Evolutionary conservation across 2,888 invertebrate genomes (phyloP).

Genomic region (Thalpophila matura): DNA sequence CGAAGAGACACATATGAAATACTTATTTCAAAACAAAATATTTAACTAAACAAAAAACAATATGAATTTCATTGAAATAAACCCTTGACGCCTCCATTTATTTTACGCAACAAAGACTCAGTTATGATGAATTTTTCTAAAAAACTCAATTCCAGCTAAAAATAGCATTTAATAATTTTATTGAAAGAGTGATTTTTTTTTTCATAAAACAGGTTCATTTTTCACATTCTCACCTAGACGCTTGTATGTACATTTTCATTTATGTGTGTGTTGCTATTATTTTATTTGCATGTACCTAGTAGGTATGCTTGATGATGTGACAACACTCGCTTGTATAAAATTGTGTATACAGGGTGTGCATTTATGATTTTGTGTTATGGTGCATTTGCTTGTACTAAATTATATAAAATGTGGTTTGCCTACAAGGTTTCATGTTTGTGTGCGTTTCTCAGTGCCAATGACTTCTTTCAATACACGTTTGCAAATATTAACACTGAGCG

Average conservation of each 20-base stretch:
- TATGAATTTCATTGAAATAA: conserved; percentile 1
- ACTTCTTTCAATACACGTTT: conserved; percentile 86
- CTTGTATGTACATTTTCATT: too few relatives aligned
- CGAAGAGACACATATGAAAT: too few relatives aligned
- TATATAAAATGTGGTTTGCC: neutral
- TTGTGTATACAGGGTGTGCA: too few relatives aligned
- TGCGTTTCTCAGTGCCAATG: conserved; percentile 75
- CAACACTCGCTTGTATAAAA: neutral
- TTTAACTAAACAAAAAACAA: neutral
- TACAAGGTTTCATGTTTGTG: conserved; percentile 8
- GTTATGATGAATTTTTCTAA: conserved; percentile 9
- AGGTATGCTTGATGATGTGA: too few relatives aligned
- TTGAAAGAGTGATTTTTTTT: too few relatives aligned
- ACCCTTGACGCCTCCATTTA: conserved; percentile 9
- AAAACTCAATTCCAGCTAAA: conserved; percentile 10
- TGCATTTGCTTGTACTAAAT: neutral
- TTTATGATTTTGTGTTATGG: too few relatives aligned
- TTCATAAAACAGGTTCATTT: too few relatives aligned
- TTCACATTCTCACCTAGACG: neutral
- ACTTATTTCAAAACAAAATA: neutral
- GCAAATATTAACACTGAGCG: conserved; percentile 85
- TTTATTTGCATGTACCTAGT: conserved; percentile 1
- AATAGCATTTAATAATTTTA: conserved; percentile 23
- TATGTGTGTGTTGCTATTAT: neutral
- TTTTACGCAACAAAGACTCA: neutral